Evolutionary conservation across 2,113 vertebrate genomes (phyloP).

Genomic region (Gopherus flavomarginatus): DNA sequence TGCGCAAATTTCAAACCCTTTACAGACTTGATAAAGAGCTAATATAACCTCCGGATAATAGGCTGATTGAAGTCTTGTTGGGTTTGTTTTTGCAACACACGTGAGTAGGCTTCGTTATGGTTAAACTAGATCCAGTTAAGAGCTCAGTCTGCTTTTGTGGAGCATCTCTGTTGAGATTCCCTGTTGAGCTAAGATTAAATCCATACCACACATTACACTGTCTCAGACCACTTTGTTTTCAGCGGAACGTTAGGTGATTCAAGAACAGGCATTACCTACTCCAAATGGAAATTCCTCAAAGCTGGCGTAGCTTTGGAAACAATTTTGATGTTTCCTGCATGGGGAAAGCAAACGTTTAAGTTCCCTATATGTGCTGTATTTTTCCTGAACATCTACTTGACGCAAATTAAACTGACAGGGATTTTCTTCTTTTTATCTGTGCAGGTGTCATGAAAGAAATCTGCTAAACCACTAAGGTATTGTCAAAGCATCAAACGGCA

Average conservation of each 20-base stretch:
- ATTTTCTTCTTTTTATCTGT: not conserved
- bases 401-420: not conserved
- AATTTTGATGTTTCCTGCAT: not conserved
- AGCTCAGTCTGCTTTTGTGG: slow-evolving; percentile 34
- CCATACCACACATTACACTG: not conserved
- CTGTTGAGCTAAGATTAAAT: slow-evolving; percentile 18
- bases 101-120: slow-evolving; percentile 52
- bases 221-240: not conserved
- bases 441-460: slow-evolving; percentile 5
- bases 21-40: slow-evolving; percentile 26
- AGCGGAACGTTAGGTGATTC: not conserved
- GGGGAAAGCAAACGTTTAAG: fast-evolving
- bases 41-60: not conserved
- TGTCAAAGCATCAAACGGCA: slow-evolving; percentile 18
- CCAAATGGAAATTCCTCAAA: not conserved
- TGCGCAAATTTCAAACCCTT: slow-evolving; percentile 33
- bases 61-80: slow-evolving; percentile 10
- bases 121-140: slow-evolving; percentile 62
- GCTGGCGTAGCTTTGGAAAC: not conserved
- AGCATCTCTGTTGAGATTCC: slow-evolving; percentile 59
- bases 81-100: slow-evolving; percentile 50
- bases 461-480: not conserved
- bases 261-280: not conserved
- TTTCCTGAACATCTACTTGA: not conserved
- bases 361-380: not conserved